Base-by-base conservation (phyloP, 2,888 invertebrate genomes). In the Xanthorhoe spadicearia region DNA sequence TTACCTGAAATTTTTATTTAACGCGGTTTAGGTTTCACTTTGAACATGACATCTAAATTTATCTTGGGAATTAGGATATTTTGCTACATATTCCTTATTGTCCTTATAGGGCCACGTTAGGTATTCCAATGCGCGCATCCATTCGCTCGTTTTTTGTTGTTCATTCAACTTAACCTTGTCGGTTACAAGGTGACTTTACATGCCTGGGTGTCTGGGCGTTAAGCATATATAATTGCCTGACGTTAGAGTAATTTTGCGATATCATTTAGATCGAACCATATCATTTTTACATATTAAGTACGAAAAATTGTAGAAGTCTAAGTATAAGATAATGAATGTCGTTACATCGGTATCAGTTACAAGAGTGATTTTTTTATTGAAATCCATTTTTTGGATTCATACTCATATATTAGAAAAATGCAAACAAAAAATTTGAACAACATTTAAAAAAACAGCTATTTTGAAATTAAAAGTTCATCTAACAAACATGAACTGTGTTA, bases 121-220 rank as follows among this genome's bases (percentile, higher is more conserved):
- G 67, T 71, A 65, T 66, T 62, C 61, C 67, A 62, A 54, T 68
- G 84, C 85, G 83, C 83, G 84, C 87, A 83, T 84, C 86, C 80
- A 81, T 80, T 84, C 75, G 83, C 79, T 83, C 78, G 77, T 87
- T 90, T 91, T 91, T 90, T 91, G 85, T 90, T 90, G 83, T 88
- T 89, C 87, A 88, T 89, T 91, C 86, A 88, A 87, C 79, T 78
- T 90, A 89, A 92, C 92, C 92, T 92, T 92, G 91, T 82, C 85
- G 83, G 84, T 71, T 78, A 85, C 90, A 93, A 93, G 92, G 92
- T 93, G 92, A 92, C 92, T 92, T 91, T 89, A 88, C 84, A 87
- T 85, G 90, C 87, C 89, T 88, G 90, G 82, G 83, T 86, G 90
- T 90, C 89, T 90, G 92, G 84, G 82, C 89, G 88, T 86, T 88